phyloP scores from a whole-genome alignment of 2,797 vertebrate genomes.

The Pangasius larnaudii region DNA sequence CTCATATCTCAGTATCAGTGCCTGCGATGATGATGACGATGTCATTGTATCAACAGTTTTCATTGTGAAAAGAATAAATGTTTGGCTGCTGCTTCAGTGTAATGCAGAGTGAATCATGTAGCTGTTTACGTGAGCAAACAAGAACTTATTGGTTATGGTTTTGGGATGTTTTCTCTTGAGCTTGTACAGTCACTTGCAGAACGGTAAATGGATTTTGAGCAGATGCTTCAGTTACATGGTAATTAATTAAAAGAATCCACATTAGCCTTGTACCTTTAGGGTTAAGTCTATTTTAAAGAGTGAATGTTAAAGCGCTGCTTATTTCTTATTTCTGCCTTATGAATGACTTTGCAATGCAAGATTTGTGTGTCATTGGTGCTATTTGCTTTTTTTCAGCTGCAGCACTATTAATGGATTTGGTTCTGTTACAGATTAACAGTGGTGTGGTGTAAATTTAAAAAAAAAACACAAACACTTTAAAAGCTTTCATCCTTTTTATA shows the following conservation, averaged over 20 bases:
- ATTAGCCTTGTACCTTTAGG: background rate
- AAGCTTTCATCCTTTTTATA: background rate
- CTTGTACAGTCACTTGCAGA: background rate
- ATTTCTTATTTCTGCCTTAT: background rate
- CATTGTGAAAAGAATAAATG: background rate
- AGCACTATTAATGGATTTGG: background rate
- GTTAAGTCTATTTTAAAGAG: background rate
- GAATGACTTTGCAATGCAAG: background rate
- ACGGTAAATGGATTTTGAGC: constrained; percentile 9
- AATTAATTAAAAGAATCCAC: background rate
- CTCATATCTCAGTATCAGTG: background rate
- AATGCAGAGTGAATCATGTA: background rate
- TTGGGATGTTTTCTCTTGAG: constrained; percentile 3
- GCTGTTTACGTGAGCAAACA: constrained; percentile 19
- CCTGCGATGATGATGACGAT: background rate
- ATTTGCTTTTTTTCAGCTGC: background rate
- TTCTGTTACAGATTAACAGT: background rate
- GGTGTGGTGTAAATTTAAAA: no score
- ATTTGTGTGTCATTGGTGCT: background rate
- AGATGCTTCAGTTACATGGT: constrained; percentile 14
- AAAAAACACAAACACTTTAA: background rate
- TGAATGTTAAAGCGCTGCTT: background rate
- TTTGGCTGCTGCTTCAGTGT: constrained; percentile 12
- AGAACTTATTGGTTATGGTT: background rate
- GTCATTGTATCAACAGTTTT: constrained; percentile 5